Evolutionary conservation across 30 jellyfish, hydroid and myxozoan species (phyloP).

Genomic region (Aurelia coerulea): DNA sequence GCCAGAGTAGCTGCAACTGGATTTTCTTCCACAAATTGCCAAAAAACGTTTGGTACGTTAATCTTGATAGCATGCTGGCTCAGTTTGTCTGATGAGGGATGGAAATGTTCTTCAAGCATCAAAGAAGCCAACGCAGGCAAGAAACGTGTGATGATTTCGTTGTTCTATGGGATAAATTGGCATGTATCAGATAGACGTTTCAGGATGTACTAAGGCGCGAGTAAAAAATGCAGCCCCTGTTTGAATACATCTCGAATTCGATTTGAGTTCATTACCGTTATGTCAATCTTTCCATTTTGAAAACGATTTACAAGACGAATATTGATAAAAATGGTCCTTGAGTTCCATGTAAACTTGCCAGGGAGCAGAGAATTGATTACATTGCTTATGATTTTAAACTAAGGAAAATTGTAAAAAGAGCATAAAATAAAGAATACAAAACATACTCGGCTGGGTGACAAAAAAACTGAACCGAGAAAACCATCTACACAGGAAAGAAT

Average conservation of each 20-base stretch:
- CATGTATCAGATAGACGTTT: too few species aligned
- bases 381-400: neutral
- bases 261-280: too few species aligned
- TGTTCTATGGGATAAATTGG: conserved; percentile 42
- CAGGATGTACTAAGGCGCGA: too few species aligned
- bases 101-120: conserved; percentile 80
- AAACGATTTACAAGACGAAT: neutral
- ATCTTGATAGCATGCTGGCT: conserved; percentile 33
- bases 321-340: too few species aligned
- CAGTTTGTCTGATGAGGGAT: conserved; percentile 25
- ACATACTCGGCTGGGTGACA: too few species aligned
- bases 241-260: too few species aligned
- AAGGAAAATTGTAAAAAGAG: neutral
- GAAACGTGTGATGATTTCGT: conserved; percentile 78
- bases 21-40: conserved; percentile 57
- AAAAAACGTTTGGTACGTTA: conserved; percentile 56
- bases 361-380: too few species aligned
- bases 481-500: too few species aligned
- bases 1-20: conserved; percentile 46
- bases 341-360: too few species aligned
- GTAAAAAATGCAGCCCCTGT: too few species aligned
- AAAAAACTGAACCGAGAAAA: too few species aligned
- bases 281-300: neutral
- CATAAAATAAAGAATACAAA: too few species aligned
- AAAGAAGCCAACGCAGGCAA: conserved; percentile 81